Percentiles rank a stretch among this genome's conserved stretches.
Evolutionary conservation across 2,888 invertebrate species (phyloP).

Genomic region (Anthoptus insignis): DNA sequence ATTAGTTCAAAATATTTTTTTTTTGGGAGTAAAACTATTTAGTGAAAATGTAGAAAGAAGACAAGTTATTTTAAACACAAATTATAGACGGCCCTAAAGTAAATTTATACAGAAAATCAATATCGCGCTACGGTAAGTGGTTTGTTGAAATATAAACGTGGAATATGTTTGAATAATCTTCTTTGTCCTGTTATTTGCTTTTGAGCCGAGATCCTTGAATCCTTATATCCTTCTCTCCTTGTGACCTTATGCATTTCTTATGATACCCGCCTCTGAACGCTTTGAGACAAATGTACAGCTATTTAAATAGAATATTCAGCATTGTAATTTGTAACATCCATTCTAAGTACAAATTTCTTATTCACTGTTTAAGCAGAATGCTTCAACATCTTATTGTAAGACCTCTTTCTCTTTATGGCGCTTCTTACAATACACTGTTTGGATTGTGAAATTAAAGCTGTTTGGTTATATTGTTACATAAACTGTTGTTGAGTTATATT

Average conservation of each 20-base stretch:
- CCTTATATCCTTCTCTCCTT: constrained; percentile 59
- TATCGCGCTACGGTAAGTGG: constrained; percentile 6
- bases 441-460: constrained; percentile 27
- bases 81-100: neutral
- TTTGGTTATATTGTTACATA: constrained; percentile 20
- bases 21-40: too few species aligned
- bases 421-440: constrained; percentile 30
- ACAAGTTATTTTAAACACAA: neutral
- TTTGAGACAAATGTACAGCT: constrained; percentile 79
- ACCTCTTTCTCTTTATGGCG: constrained; percentile 51
- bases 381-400: constrained; percentile 58
- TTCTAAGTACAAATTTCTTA: constrained; percentile 72
- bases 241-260: constrained; percentile 78
- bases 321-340: constrained; percentile 74
- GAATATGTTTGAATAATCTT: constrained; percentile 48
- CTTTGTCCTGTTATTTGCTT: constrained; percentile 59
- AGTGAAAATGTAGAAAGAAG: too few species aligned
- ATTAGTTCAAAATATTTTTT: too few species aligned
- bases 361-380: constrained; percentile 75
- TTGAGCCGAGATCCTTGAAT: constrained; percentile 56
- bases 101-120: constrained; percentile 1
- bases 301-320: constrained; percentile 81
- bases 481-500: constrained; percentile 8
- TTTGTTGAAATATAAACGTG: constrained; percentile 36
- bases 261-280: constrained; percentile 69